Percentiles rank a stretch among this genome's conserved stretches.
Conservation (phyloP, 2,888 invertebrate species). For the Strigamia maritima region DNA sequence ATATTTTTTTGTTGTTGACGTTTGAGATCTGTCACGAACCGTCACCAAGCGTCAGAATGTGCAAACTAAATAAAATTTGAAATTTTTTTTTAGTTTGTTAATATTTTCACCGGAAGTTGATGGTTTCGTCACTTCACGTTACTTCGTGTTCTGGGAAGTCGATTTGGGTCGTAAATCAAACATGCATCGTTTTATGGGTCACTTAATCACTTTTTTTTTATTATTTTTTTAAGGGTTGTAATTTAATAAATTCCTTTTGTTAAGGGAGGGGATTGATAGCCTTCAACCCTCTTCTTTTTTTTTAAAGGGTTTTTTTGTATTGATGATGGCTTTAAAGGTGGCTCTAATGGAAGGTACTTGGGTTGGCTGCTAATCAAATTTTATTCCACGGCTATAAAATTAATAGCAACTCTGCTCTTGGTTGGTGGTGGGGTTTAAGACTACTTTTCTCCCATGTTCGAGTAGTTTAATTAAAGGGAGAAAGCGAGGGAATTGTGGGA, state of each 20-base stretch:
- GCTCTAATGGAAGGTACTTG: constrained; percentile 4
- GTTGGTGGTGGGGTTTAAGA: not conserved
- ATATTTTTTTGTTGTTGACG: not conserved
- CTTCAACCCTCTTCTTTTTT: not conserved
- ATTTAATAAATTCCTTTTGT: not conserved
- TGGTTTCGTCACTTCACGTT: too few species aligned
- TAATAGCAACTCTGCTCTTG: not conserved
- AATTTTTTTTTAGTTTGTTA: not conserved
- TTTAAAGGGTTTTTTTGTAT: not conserved
- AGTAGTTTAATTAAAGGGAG: not conserved
- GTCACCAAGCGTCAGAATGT: too few species aligned
- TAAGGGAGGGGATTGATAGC: not conserved
- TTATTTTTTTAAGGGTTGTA: not conserved
- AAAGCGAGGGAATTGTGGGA: not conserved
- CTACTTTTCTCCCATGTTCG: not conserved
- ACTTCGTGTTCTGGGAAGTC: not conserved
- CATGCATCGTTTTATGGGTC: not conserved
- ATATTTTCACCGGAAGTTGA: not conserved
- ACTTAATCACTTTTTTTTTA: not conserved
- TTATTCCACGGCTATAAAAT: not conserved
- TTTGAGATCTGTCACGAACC: not conserved
- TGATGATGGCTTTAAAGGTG: not conserved
- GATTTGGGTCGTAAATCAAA: not conserved
- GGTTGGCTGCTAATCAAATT: constrained; percentile 4
- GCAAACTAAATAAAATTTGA: not conserved